These are phyloP conservation scores for Prunella himalayana DNA, from an alignment of 2,113 vertebrate species.

Conservation along the genomic window DNA sequence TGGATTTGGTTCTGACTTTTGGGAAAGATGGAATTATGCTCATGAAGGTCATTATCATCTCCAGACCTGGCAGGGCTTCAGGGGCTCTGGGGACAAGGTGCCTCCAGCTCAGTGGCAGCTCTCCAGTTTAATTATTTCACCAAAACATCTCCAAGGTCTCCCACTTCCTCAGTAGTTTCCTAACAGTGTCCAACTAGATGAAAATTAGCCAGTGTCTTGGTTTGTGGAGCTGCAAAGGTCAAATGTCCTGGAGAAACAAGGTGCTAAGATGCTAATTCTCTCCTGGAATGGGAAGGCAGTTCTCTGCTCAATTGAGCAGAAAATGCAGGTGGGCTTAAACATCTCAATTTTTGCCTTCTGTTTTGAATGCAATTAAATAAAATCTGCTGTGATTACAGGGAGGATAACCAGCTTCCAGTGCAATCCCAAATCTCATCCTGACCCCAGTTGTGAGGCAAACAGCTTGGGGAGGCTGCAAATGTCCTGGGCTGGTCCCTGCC, in stretches of 20 bases:
- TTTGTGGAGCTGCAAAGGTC: constrained; percentile 10
- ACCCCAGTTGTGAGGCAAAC: not conserved
- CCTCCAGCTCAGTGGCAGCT: not conserved
- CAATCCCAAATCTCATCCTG: not conserved
- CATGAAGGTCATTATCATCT: not conserved
- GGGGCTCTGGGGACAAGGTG: not conserved
- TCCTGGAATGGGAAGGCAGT: not conserved
- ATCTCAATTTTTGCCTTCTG: not conserved
- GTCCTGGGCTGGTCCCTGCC: not conserved
- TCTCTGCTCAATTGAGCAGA: constrained; percentile 5
- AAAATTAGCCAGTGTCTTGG: constrained; percentile 35
- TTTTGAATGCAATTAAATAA: not conserved
- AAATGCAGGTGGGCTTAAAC: constrained; percentile 24
- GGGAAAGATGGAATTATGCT: not conserved
- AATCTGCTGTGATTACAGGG: not conserved
- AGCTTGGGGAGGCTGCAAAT: not conserved
- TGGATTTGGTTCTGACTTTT: not conserved
- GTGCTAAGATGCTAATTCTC: constrained; percentile 39
- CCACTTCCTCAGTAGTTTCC: not conserved
- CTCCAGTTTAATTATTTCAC: constrained; percentile 15
- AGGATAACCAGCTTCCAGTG: not conserved
- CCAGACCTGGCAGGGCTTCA: not conserved
- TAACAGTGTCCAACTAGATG: not conserved
- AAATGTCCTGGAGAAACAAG: constrained; percentile 18
- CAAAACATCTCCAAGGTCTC: not conserved